Conservation (phyloP, 2,888 invertebrate genomes). For the Therioaphis trifolii region DNA sequence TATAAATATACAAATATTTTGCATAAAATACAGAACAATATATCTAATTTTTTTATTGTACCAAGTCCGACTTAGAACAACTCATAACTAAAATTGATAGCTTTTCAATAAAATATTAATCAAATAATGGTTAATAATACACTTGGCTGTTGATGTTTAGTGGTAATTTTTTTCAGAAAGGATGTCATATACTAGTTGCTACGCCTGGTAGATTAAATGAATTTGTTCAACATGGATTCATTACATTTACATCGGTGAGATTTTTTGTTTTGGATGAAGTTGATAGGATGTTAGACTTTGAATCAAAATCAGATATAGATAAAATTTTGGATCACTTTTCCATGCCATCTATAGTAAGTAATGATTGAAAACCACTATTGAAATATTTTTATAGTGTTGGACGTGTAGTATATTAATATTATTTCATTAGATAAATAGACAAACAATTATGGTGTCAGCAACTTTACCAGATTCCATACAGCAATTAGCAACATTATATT, state of each 20-base stretch:
- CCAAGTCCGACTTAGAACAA: too few species aligned
- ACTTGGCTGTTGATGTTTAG: too few species aligned
- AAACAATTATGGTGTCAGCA: constrained; percentile 82
- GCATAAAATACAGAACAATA: too few species aligned
- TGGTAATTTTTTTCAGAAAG: constrained; percentile 71
- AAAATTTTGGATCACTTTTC: constrained; percentile 75
- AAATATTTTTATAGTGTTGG: too few species aligned
- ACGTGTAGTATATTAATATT: too few species aligned
- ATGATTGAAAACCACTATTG: background rate
- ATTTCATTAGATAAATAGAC: constrained; percentile 70
- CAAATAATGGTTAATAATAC: too few species aligned
- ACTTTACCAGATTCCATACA: constrained; percentile 82
- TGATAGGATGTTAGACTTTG: constrained; percentile 83
- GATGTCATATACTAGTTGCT: constrained; percentile 79
- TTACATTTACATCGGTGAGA: constrained; percentile 72
- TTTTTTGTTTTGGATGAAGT: constrained; percentile 85
- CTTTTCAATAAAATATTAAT: too few species aligned
- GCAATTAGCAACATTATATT: constrained; percentile 82
- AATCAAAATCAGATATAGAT: constrained; percentile 74
- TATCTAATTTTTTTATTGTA: too few species aligned
- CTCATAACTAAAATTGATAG: too few species aligned
- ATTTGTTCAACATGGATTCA: constrained; percentile 73
- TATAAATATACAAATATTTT: too few species aligned
- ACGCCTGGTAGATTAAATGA: constrained; percentile 80
- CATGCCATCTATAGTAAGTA: constrained; percentile 73